Base-by-base conservation (phyloP, 1,140 invertebrate species). In the Cherax quadricarinatus region DNA sequence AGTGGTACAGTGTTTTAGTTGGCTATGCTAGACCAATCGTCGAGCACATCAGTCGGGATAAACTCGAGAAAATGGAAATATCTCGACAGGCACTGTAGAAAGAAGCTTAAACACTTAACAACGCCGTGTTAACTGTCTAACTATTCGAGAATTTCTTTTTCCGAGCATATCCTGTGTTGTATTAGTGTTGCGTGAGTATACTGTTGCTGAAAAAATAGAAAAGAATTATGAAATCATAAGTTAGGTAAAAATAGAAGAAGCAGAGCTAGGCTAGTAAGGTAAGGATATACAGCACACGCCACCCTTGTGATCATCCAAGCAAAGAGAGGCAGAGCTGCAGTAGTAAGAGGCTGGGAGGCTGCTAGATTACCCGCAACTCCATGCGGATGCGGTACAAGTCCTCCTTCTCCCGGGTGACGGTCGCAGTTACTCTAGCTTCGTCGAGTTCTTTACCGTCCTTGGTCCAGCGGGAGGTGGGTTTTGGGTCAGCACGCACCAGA, bases 401-500 rank as follows among this genome's bases (percentile, higher is more conserved):
- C 94, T 98, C 97, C 86, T 98, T 97, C 95, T 98, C 96, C 91
- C 97, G 95, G 51, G 95, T 96, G 94, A 98, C 96, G 95, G 96
- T 97, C 94, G 96, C 96, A 75, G 96, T 96, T 86, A 98, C 97
- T 95, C 98, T 98, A 62, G 97, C 97, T 97, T 96, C 95, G 97
- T 96, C 78, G 97, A 98, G 94, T 97, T 97, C 78, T 83, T 91
- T 89, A 75, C 93, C 92, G 78, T 94, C 92, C 81, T 94, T 94
- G 93, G 97, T 98, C 99, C 99, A 99, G n/a, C 97, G 96, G 85
- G 99, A 98, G 62, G 97, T 97, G 30, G 99, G 99, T 95, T 98
- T 98, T 0, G 99, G 98, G 94, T 98, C 98, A 62, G 99, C 98
- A 94, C 97, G 98, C 0, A 99, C 98, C 94, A 97, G 98, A 95